Conservation (phyloP, 2,888 invertebrate species). For the Merodon equestris region DNA sequence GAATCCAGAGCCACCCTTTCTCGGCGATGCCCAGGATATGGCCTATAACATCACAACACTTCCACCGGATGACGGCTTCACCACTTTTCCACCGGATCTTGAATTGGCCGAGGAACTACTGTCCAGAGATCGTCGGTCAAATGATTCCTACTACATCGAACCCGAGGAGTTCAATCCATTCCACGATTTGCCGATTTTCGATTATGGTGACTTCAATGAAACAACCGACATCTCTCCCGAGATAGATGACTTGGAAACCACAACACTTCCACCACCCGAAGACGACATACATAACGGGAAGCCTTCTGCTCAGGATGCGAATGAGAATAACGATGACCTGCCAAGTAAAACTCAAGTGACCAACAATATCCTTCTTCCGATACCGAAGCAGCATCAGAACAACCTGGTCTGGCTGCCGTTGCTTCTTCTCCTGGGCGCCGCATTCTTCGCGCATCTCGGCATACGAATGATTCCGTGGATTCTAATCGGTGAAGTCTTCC, state of each 20-base stretch:
- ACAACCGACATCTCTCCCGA: constrained; percentile 47
- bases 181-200: constrained; percentile 49
- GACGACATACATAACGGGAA: constrained; percentile 20
- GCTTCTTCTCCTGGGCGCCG: constrained; percentile 83
- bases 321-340: constrained; percentile 20
- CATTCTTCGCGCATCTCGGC: constrained; percentile 84
- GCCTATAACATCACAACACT: constrained; percentile 58
- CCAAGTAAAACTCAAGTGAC: constrained; percentile 65
- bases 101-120: constrained; percentile 16
- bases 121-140: constrained; percentile 37
- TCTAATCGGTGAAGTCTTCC: constrained; percentile 88
- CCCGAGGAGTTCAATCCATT: constrained; percentile 54
- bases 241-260: constrained; percentile 41
- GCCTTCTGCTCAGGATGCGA: constrained; percentile 26
- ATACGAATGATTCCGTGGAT: constrained; percentile 89
- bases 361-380: constrained; percentile 73
- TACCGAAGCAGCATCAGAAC: constrained; percentile 79
- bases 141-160: constrained; percentile 41
- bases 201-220: constrained; percentile 46
- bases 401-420: constrained; percentile 85
- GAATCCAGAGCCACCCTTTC: constrained; percentile 71
- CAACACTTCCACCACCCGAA: neutral
- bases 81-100: constrained; percentile 32
- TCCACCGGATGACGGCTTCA: constrained; percentile 61
- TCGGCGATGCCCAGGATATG: constrained; percentile 42